Percentiles rank a stretch among this genome's conserved stretches.
Evolutionary conservation across 2,113 vertebrate genomes (phyloP).

Genomic region (Anas platyrhynchos): DNA sequence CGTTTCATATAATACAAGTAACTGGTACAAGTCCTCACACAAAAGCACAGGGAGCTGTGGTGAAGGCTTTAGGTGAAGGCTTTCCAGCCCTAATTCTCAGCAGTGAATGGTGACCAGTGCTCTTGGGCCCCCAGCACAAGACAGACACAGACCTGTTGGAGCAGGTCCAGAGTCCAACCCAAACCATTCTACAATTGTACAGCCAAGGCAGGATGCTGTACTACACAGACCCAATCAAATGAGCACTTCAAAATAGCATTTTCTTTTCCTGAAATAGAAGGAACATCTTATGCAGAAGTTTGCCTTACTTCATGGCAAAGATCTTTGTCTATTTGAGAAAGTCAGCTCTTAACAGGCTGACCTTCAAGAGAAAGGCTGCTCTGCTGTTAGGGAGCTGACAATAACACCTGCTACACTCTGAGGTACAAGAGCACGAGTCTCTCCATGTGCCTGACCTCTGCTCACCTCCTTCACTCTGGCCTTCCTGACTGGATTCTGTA

Average conservation of each 20-base stretch:
- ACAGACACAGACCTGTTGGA: neutral
- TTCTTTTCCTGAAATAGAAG: neutral
- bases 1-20: neutral
- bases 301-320: neutral
- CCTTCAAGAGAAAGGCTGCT: neutral
- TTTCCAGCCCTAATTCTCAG: neutral
- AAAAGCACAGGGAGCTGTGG: neutral
- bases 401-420: neutral
- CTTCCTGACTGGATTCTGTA: neutral
- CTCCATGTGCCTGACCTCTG: neutral
- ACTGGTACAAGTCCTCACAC: neutral
- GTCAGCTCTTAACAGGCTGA: neutral
- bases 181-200: neutral
- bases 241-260: neutral
- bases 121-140: neutral
- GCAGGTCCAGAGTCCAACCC: neutral
- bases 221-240: neutral
- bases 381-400: neutral
- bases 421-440: accelerated
- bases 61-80: neutral
- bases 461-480: neutral
- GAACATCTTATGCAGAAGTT: neutral
- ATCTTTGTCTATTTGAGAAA: neutral
- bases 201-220: neutral
- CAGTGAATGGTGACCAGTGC: neutral